These are phyloP conservation scores for Catharus minimus DNA, from an alignment of 2,113 vertebrate species.

Conservation along the genomic window DNA sequence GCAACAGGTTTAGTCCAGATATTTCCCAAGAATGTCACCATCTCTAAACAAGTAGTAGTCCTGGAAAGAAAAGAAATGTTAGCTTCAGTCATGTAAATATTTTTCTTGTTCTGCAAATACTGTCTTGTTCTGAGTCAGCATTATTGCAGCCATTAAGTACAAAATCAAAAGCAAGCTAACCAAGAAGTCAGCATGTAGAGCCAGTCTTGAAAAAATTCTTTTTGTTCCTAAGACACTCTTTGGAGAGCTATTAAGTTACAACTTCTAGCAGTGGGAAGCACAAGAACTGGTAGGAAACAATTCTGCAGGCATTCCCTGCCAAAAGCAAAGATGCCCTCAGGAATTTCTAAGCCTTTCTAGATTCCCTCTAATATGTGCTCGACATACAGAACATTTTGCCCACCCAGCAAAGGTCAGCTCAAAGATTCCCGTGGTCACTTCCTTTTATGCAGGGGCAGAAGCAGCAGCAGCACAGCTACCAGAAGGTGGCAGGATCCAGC, in stretches of 20 bases:
- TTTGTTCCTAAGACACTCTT: background rate
- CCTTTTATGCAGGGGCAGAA: background rate
- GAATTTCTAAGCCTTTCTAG: background rate
- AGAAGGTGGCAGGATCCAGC: background rate
- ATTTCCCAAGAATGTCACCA: conserved; percentile 95
- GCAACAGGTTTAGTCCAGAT: conserved; percentile 80
- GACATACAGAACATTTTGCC: background rate
- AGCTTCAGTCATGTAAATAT: accelerated
- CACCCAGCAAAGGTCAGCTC: background rate
- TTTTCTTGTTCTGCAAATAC: background rate
- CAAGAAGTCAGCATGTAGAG: background rate
- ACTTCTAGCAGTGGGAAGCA: accelerated
- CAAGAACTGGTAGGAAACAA: background rate
- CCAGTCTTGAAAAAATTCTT: background rate
- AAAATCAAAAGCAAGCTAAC: background rate
- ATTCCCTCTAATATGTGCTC: background rate
- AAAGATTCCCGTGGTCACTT: background rate
- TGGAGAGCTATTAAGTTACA: background rate
- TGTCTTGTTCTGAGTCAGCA: background rate
- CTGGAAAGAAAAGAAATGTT: conserved; percentile 67
- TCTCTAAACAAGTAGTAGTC: conserved; percentile 98
- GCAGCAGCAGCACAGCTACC: background rate
- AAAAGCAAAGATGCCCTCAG: background rate
- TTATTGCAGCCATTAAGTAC: background rate
- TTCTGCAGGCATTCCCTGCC: background rate